These are phyloP conservation scores for Okapia johnstoni DNA, from an alignment of 2,113 vertebrate species.

Conservation along the genomic window DNA sequence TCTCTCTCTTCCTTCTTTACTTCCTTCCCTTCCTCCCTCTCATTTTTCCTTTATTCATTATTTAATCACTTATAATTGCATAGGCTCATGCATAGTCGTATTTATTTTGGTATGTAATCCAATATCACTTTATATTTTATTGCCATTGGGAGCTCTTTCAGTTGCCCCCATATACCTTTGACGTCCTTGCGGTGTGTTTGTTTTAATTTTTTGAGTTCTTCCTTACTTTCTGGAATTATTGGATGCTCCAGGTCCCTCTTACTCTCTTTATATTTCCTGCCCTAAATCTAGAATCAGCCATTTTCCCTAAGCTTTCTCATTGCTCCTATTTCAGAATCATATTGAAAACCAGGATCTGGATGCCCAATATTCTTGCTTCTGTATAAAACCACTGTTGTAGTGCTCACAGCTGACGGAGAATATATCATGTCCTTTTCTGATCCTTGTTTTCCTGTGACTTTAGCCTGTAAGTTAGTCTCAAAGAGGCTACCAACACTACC, in stretches of 20 bases:
- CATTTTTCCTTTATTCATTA: not conserved
- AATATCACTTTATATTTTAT: not conserved
- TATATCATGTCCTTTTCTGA: not conserved
- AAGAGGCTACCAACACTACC: not conserved
- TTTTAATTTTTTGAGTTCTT: not conserved
- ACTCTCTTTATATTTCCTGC: not conserved
- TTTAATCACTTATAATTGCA: not conserved
- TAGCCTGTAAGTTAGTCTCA: not conserved
- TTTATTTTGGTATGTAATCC: not conserved
- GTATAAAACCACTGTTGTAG: not conserved
- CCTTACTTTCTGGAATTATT: not conserved
- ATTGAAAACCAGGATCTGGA: not conserved
- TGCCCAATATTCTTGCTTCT: not conserved
- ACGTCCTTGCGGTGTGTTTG: not conserved
- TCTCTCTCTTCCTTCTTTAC: not conserved
- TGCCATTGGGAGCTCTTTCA: not conserved
- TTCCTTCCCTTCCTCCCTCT: not conserved
- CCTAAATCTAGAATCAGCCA: not conserved
- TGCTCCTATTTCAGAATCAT: not conserved
- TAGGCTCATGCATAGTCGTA: not conserved
- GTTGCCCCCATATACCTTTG: not conserved
- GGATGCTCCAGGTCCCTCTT: not conserved
- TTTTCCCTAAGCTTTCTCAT: not conserved
- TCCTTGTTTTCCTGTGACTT: not conserved
- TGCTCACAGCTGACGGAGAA: not conserved